phyloP scores from a whole-genome alignment of 1,140 invertebrate genomes.

The Pachyrhynchus sulphureomaculatus region DNA sequence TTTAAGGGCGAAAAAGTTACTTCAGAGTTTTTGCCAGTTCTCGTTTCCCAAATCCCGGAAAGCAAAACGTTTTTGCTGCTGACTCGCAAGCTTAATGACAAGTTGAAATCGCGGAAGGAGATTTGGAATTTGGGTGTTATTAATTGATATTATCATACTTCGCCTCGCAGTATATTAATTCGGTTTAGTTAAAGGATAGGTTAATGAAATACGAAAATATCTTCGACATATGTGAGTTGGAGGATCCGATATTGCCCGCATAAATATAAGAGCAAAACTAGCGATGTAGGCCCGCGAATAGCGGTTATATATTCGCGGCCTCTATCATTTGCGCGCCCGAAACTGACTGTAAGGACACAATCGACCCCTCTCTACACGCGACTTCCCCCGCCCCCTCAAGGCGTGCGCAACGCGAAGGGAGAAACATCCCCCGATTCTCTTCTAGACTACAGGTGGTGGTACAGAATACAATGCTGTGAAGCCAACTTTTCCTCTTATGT shows the following conservation, averaged over 20 bases:
- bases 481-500: conserved; percentile 22
- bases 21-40: neutral
- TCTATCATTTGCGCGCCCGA: conserved; percentile 45
- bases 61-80: neutral
- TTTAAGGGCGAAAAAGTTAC: neutral
- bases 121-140: too few species aligned
- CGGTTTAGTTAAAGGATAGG: too few species aligned
- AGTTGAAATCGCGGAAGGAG: too few species aligned
- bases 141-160: too few species aligned
- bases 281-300: conserved; percentile 27
- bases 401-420: conserved; percentile 33
- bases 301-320: conserved; percentile 45
- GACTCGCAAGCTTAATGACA: neutral
- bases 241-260: conserved; percentile 6
- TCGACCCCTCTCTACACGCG: conserved; percentile 40
- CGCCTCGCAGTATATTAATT: too few species aligned
- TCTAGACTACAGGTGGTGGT: conserved; percentile 46
- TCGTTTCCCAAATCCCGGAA: neutral
- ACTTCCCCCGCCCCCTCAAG: conserved; percentile 36
- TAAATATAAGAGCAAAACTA: conserved; percentile 15
- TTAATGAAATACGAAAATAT: too few species aligned
- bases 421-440: neutral
- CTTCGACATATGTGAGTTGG: too few species aligned
- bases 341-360: conserved; percentile 38
- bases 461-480: conserved; percentile 22